Percentiles rank a stretch among this genome's conserved stretches.
Evolutionary conservation across 2,888 invertebrate species (phyloP).

Genomic region (Homarus gammarus): DNA sequence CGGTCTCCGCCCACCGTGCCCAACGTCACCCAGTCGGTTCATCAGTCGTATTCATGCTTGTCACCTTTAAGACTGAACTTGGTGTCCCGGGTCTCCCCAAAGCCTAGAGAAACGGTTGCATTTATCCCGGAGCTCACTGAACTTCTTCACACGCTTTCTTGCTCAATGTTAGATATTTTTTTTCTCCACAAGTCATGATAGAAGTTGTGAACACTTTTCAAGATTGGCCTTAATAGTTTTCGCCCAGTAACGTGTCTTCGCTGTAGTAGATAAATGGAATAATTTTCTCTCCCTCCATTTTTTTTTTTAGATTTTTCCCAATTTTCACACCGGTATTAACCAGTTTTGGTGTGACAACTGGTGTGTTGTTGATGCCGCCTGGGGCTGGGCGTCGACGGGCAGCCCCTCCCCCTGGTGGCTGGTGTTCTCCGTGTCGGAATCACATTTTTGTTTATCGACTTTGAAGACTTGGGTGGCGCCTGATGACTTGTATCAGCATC

Average conservation of each 20-base stretch:
- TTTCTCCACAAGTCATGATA: too few relatives aligned
- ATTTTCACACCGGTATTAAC: not conserved
- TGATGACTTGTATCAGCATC: not conserved
- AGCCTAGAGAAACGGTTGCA: not conserved
- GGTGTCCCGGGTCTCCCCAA: not conserved
- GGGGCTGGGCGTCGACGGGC: not conserved
- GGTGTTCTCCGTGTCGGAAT: not conserved
- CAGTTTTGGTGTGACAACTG: not conserved
- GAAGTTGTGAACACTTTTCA: too few relatives aligned
- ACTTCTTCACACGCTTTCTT: too few relatives aligned
- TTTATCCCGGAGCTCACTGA: too few relatives aligned
- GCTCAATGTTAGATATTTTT: too few relatives aligned
- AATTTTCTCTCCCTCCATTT: too few relatives aligned
- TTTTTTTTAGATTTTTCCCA: too few relatives aligned
- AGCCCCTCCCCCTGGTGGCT: not conserved
- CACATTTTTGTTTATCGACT: not conserved
- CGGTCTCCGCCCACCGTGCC: not conserved
- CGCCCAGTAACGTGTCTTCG: too few relatives aligned
- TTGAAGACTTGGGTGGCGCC: not conserved
- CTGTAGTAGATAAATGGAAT: too few relatives aligned
- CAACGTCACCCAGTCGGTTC: not conserved
- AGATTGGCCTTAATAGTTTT: too few relatives aligned
- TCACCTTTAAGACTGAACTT: constrained; percentile 7
- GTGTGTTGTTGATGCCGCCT: not conserved
- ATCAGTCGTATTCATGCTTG: constrained; percentile 14